Evolutionary conservation across 2,797 vertebrate species (phyloP), one percentile per base, ranked within the genome.

Genomic region (Xerus rutilus): DNA sequence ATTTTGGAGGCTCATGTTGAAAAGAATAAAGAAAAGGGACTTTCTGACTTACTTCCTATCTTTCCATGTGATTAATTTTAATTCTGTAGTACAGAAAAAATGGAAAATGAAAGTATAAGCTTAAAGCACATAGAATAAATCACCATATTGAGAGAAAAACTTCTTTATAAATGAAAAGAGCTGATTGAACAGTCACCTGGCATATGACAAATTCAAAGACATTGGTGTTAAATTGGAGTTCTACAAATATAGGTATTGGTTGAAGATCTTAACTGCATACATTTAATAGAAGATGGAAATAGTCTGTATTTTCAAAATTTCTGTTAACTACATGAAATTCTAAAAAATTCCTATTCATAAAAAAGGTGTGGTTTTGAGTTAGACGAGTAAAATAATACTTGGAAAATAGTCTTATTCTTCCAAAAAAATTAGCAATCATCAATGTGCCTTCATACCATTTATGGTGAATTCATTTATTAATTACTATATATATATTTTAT

Each of bases 31-130:
- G 9, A 54, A 76, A 32, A 74, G 15, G 0, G 5, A 57, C 3
- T 47, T 93, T 86, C 21, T 57, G 47, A 94, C 20, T 88, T 45
- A 92, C 23, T 88, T 91, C 7, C 8, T 72, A 15, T 86, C n/a
- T 94, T 86, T 96, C 9, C 15, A 91, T 72, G 43, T 72, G 65
- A 73, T 79, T 86, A 74, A 70, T 76, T 92, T 93, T 90, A 95
- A 97, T 94, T 88, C 3, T 39, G 10, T 39, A 70, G 25, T 74
- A 76, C 7, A 79, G 21, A 83, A 96, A 92, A 94, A 85, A 15
- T 73, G 12, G 21, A 64, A 82, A 93, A 79, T 74, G 4, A 77
- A 94, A 81, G 14, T 79, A 59, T n/a, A 72, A 86, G 32, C 3
- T 78, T 74, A 83, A 20, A 57, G 6, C 7, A 79, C 1, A 79